Evolutionary conservation across 2,888 invertebrate species (phyloP), one percentile per base, ranked within the genome.

Genomic region (Drosophila longiperda): DNA sequence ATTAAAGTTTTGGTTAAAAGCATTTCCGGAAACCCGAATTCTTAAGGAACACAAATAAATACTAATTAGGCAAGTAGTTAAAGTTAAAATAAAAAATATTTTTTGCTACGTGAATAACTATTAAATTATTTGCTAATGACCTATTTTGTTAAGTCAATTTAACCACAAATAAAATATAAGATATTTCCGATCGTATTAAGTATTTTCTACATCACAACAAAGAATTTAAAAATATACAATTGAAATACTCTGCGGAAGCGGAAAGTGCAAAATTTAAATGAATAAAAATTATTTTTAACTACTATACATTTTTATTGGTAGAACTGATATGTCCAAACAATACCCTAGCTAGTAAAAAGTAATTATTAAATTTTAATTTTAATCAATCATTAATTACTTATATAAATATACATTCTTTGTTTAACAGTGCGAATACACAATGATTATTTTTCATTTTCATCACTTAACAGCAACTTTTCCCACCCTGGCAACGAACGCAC

Each of bases 401-500:
- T 3, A 20, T 45, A 1, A 45, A 20, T 15, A 1, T 0, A 45
- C 0, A 15, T 1, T 3, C n/a, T n/a, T n/a, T n/a, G n/a, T n/a
- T n/a, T n/a, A n/a, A n/a, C n/a, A n/a, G n/a, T n/a, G n/a, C n/a
- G n/a, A n/a, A n/a, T n/a, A n/a, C n/a, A n/a, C 3, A 26, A 26
- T 1, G 5, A n/a, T 33, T 8, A 26, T 33, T 55, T 11, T 11
- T 7, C 6, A 17, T 40, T 1, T 23, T 6, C 0, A 4, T 45
- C n/a, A 15, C 1, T 26, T 20, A 3, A 45, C n/a, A 74, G 70
- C 78, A 32, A 66, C 85, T 38, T 90, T 82, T 57, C 86, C 91
- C 23, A 69, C 84, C 11, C 45, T 91, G 65, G 82, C 92, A 7
- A 81, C 91, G 0, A 79, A 83, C n/a, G 79, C 92, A 0, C 73